Evolutionary conservation across 1,140 invertebrate genomes (phyloP), one percentile per base, ranked within the genome.

Genomic region (Sinella curviseta): DNA sequence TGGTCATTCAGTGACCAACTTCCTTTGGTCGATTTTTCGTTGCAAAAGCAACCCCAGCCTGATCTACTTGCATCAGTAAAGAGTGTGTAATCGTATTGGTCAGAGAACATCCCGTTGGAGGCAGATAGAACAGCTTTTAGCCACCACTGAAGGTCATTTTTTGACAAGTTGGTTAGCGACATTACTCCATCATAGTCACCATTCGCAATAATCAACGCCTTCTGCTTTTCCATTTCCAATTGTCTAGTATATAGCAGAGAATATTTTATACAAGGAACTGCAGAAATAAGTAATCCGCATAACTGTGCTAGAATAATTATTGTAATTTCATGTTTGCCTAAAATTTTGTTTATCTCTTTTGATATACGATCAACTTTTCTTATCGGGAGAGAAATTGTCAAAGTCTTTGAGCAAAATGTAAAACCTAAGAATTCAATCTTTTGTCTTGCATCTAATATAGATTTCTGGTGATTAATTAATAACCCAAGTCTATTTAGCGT

Each of bases 31-130:
- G n/a, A n/a, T n/a, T n/a, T n/a, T n/a, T n/a, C n/a, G n/a, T n/a
- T n/a, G n/a, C n/a, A n/a, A n/a, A n/a, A n/a, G n/a, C n/a, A n/a
- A 74, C 79, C 79, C 76, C 75, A 80, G 17, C 79, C 79, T 30
- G 60, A 77, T 1, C 1, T 30, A 33, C 28, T 55, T 0, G 79
- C 75, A 60, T 80, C 79, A 0, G 79, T 54, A 28, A n/a, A 35
- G 24, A 80, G 48, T 12, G 57, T 65, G 20, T 54, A 28, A 28
- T 77, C 76, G 24, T 24, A 67, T 55, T 48, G 36, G 4, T 67
- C 60, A 35, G 16, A n/a, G 24, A 65, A 48, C 35, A 26, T 24
- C 36, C 28, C 33, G 1, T 39, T 74, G 0, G 26, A 54, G 17
- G 8, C 33, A 20, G 3, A 17, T 1, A 35, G 67, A 0, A 81